Conservation (phyloP, 2,797 vertebrate genomes). For the Iguana delicatissima region DNA sequence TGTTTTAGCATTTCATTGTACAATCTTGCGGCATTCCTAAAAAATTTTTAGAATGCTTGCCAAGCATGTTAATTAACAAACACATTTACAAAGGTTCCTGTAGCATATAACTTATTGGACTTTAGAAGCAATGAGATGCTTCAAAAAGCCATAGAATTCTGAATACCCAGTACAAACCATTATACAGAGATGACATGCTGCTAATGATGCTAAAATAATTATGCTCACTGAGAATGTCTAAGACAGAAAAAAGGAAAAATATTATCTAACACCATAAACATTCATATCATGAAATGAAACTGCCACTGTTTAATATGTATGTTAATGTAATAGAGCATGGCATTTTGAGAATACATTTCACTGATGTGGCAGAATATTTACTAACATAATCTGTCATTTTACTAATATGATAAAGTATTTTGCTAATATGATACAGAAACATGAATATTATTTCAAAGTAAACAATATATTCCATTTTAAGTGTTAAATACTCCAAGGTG, state of each 20-base stretch:
- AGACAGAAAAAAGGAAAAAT: not conserved
- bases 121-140: not conserved
- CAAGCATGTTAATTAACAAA: not conserved
- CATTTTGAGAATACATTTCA: conserved; percentile 31
- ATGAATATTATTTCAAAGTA: conserved; percentile 52
- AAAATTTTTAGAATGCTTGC: not conserved
- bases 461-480: conserved; percentile 54
- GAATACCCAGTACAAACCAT: not conserved
- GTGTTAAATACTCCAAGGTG: conserved; percentile 55
- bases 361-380: conserved; percentile 36
- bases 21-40: not conserved
- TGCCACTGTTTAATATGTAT: not conserved
- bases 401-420: conserved; percentile 32
- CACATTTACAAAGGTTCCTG: not conserved
- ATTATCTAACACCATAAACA: not conserved
- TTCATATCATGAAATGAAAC: conserved; percentile 21
- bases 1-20: fast-evolving
- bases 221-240: not conserved
- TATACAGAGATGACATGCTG: not conserved
- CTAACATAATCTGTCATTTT: conserved; percentile 32
- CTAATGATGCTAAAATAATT: not conserved
- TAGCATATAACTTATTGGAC: not conserved
- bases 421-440: conserved; percentile 17
- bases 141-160: not conserved
- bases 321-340: conserved; percentile 36